phyloP scores from a whole-genome alignment of 2,888 invertebrate species.

The Yponomeuta plumbellus region DNA sequence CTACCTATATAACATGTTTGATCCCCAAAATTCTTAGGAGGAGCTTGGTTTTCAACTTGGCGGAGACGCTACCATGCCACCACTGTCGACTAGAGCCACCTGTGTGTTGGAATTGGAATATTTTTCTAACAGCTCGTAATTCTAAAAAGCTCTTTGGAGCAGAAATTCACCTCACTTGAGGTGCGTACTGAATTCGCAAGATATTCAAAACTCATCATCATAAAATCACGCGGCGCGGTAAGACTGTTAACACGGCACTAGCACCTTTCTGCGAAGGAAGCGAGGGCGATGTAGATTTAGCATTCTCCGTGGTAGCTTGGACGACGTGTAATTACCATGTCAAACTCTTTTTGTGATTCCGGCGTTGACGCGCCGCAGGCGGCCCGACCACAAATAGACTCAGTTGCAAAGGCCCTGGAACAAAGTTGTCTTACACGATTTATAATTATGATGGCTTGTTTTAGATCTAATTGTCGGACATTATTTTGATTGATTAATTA shows the following conservation, averaged over 20 bases:
- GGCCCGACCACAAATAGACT: slow-evolving; percentile 32
- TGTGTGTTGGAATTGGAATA: neutral
- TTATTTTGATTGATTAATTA: too few species aligned
- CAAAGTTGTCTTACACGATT: neutral
- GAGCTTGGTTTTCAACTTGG: too few species aligned
- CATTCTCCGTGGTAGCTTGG: slow-evolving; percentile 17
- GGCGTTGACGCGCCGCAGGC: slow-evolving; percentile 34
- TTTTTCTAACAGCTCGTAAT: neutral
- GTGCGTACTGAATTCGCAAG: too few species aligned
- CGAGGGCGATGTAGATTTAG: slow-evolving; percentile 31
- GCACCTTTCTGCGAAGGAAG: slow-evolving; percentile 13
- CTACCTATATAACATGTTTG: too few species aligned
- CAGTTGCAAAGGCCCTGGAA: neutral
- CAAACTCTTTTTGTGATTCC: slow-evolving; percentile 39
- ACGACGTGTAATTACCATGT: slow-evolving; percentile 35
- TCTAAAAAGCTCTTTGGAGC: neutral
- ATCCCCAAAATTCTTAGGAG: too few species aligned
- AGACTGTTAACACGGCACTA: slow-evolving; percentile 1
- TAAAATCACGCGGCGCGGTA: neutral
- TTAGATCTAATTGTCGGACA: too few species aligned
- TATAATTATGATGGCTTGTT: too few species aligned
- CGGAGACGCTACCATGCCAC: too few species aligned
- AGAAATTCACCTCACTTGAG: too few species aligned
- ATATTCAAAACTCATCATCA: neutral
- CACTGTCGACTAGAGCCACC: too few species aligned